These are phyloP conservation scores for Cantharis rustica DNA, from an alignment of 2,888 invertebrate genomes.

Conservation along the genomic window DNA sequence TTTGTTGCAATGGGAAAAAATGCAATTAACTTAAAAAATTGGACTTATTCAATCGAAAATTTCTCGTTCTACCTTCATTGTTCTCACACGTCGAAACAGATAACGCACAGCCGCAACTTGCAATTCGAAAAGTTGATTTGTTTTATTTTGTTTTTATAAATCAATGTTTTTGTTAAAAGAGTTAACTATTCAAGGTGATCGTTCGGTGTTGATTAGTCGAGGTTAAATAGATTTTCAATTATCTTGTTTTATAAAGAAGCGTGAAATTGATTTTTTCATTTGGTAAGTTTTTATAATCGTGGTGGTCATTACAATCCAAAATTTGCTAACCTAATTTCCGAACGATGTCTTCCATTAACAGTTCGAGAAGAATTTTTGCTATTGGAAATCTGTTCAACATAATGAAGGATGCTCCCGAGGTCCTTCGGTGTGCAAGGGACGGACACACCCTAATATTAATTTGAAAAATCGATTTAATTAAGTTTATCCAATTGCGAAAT, in stretches of 20 bases:
- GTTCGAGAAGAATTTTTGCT: background rate
- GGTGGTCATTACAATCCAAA: background rate
- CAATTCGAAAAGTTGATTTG: background rate
- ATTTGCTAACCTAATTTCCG: background rate
- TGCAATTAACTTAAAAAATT: background rate
- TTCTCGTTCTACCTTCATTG: background rate
- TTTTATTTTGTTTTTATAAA: background rate
- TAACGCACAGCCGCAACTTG: background rate
- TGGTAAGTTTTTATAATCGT: background rate
- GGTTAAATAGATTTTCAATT: background rate
- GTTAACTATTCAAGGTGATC: background rate
- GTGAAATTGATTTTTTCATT: background rate
- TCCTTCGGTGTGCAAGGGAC: background rate
- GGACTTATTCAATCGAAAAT: background rate
- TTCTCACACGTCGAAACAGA: background rate
- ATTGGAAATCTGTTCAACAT: background rate
- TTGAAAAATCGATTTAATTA: background rate
- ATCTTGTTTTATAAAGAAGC: background rate
- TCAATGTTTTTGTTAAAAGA: background rate
- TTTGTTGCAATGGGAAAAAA: background rate
- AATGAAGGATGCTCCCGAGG: background rate
- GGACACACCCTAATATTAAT: background rate
- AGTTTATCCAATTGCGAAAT: background rate
- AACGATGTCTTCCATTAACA: background rate
- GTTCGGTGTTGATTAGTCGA: background rate